Evolutionary conservation across 2,797 vertebrate species (phyloP).

Genomic region (Mus caroli): DNA sequence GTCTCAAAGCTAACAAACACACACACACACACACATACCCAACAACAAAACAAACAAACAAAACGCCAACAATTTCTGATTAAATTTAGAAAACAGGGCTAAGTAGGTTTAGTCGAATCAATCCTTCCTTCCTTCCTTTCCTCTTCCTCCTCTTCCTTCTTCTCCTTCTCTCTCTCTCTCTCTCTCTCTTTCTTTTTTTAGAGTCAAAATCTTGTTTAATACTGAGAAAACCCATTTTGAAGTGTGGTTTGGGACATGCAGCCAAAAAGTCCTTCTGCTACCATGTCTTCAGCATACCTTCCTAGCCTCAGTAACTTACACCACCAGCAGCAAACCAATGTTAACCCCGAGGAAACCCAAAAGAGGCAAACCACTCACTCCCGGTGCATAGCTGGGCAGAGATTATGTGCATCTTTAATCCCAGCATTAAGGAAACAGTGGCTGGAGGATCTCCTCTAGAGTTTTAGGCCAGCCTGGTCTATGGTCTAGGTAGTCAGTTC

Average conservation of each 20-base stretch:
- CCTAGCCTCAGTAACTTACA: not conserved
- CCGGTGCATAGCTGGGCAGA: not conserved
- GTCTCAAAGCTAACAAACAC: not conserved
- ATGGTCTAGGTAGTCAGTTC: not conserved
- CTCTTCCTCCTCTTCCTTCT: rapidly evolving
- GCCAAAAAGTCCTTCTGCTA: not conserved
- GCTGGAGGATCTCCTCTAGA: not conserved
- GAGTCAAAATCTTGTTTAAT: not conserved
- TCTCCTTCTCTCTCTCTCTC: not conserved
- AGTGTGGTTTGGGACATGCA: conserved; percentile 12
- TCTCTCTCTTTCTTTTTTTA: not conserved
- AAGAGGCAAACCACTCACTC: not conserved
- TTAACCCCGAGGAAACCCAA: not conserved
- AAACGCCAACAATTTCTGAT: not conserved
- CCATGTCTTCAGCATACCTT: not conserved
- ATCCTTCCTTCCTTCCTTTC: not conserved
- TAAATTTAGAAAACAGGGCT: not conserved
- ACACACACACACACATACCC: not conserved
- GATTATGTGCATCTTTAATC: not conserved
- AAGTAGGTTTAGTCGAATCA: not conserved
- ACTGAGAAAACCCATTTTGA: not conserved
- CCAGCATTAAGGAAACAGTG: not conserved
- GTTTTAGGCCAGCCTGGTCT: not conserved
- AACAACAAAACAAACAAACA: not conserved
- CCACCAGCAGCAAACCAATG: not conserved